These are phyloP conservation scores for Neotoxoptera formosana DNA, from an alignment of 1,140 invertebrate species.

Conservation along the genomic window DNA sequence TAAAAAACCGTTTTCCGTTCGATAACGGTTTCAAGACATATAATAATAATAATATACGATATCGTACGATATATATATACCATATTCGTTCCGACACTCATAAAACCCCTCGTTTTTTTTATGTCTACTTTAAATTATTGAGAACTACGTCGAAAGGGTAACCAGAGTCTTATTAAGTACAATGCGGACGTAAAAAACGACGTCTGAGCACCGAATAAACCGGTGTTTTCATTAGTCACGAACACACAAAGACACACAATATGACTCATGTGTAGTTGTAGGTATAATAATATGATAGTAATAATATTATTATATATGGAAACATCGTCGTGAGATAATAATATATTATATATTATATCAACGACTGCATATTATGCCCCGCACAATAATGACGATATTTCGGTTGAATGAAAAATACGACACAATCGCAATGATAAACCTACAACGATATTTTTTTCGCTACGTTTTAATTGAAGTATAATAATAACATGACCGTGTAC, in stretches of 20 bases:
- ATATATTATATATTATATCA: background rate
- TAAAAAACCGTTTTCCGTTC: background rate
- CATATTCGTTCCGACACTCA: background rate
- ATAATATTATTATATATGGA: background rate
- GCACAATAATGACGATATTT: background rate
- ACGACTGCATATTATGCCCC: background rate
- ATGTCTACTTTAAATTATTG: slow-evolving; percentile 51
- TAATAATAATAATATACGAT: background rate
- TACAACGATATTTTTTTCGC: background rate
- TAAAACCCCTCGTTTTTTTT: slow-evolving; percentile 17
- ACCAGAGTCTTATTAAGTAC: slow-evolving; percentile 35
- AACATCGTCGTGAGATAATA: background rate
- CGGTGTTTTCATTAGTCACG: slow-evolving; percentile 51
- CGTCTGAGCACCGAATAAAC: slow-evolving; percentile 32
- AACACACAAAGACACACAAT: slow-evolving; percentile 35
- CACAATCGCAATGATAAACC: background rate
- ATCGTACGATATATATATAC: no score
- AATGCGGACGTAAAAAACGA: slow-evolving; percentile 35
- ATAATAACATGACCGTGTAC: background rate
- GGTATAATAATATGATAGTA: no score
- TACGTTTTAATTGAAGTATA: background rate
- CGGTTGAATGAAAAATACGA: background rate
- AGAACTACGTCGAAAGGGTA: slow-evolving; percentile 35
- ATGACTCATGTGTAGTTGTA: slow-evolving; percentile 30
- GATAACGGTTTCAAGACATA: background rate